Base-by-base conservation (phyloP, 1,140 invertebrate genomes). In the Magallana ariakensis region DNA sequence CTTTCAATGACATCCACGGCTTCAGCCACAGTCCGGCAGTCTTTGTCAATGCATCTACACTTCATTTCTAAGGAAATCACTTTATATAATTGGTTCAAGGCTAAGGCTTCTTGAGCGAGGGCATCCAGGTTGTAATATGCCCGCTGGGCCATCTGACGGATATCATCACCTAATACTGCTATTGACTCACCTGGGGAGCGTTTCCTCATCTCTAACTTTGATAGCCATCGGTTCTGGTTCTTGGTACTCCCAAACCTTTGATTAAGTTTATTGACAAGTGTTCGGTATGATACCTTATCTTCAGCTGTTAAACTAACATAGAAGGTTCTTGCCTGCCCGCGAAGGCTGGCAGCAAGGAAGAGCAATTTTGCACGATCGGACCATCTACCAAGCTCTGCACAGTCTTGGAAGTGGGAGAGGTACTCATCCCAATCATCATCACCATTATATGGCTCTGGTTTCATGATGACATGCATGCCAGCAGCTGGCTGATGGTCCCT, bases 371-470 rank as follows among this genome's bases (percentile, higher is more conserved):
- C 55, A 7, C 33, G 19, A 11, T 81, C 62, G 1, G 8, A 1
- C 87, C 87, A 88, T 57, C 80, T 82, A 11, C 87, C 87, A 10
- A 88, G 56, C n/a, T 88, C 87, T 26, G 80, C 87, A 85, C 87
- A 88, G 53, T 81, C 80, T 53, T 88, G 62, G 84, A 85, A 85
- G n/a, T 88, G 87, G 11, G 87, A 88, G 1, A 85, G 62, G 19
- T 88, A 88, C 54, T 88, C 84, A 80, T 88, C 83, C 84, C 80
- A 88, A 60, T 62, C 62, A 16, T 87, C 86, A 7, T 55, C 57
- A 3, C 86, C 86, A 87, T 87, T 80, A 19, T 88, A 88, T 81
- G 56, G 26, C 46, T 70, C 84, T 16, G 87, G 87, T 82, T 85
- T 85, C 56, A 88, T 83, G 3, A 83, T 5, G 11, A 80, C n/a